phyloP scores from a whole-genome alignment of 37 sponge, comb jelly and placozoan genomes.

The Sycon ciliatum region DNA sequence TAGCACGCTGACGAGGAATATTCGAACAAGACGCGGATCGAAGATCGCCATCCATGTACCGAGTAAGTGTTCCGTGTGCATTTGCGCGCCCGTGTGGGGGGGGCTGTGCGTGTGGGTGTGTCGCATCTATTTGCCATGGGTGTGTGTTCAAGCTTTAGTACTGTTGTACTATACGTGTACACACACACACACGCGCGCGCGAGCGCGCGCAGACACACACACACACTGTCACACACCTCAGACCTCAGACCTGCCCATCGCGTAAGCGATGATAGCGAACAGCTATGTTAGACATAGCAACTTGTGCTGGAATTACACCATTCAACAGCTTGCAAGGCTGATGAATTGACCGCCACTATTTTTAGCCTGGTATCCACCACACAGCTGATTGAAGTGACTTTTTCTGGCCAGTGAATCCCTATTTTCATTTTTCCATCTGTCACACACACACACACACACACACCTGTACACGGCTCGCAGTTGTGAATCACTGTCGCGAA shows the following conservation, averaged over 20 bases:
- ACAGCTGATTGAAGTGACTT: too few relatives aligned
- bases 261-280: too few relatives aligned
- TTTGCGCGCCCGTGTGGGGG: neutral
- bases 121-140: neutral
- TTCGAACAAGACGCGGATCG: slow-evolving; percentile 78
- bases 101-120: neutral
- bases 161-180: neutral
- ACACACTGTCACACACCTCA: too few relatives aligned
- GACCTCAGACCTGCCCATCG: too few relatives aligned
- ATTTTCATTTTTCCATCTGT: neutral
- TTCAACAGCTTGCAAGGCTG: too few relatives aligned
- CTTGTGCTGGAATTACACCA: too few relatives aligned
- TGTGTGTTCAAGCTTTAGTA: neutral
- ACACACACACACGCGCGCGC: too few relatives aligned
- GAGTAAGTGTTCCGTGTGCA: slow-evolving; percentile 29
- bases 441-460: neutral
- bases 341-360: too few relatives aligned
- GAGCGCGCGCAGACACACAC: neutral
- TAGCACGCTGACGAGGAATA: slow-evolving; percentile 71
- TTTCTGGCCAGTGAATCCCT: too few relatives aligned
- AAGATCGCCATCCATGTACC: slow-evolving; percentile 77
- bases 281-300: too few relatives aligned
- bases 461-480: too few relatives aligned
- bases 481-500: slow-evolving; percentile 9
- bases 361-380: too few relatives aligned